These are phyloP conservation scores for Chelmon rostratus DNA, from an alignment of 2,797 vertebrate species.

Conservation along the genomic window DNA sequence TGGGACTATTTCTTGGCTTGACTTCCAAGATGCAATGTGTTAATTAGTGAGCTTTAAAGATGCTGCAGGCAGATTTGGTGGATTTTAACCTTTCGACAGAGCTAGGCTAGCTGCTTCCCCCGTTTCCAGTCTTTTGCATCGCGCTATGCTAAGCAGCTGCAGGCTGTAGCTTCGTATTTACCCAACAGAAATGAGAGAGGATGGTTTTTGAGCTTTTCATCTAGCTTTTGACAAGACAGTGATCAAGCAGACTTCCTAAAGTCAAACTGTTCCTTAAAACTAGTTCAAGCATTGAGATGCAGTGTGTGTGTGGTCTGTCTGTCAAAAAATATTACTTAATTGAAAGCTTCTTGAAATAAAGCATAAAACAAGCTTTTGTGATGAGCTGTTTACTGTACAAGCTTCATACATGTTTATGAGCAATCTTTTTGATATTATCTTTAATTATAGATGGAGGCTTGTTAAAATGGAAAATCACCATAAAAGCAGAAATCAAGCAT, in stretches of 20 bases:
- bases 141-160: neutral
- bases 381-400: neutral
- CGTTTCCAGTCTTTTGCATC: neutral
- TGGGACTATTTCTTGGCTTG: conserved; percentile 3
- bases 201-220: neutral
- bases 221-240: neutral
- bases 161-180: neutral
- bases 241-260: neutral
- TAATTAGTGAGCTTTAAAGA: conserved; percentile 38
- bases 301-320: neutral
- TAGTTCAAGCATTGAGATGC: neutral
- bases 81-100: conserved; percentile 10
- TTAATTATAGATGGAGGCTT: conserved; percentile 1
- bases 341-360: conserved; percentile 1
- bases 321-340: neutral
- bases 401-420: neutral
- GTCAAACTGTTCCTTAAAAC: neutral
- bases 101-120: neutral
- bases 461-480: conserved; percentile 3
- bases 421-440: neutral
- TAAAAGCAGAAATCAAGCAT: conserved; percentile 18
- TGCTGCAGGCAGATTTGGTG: neutral
- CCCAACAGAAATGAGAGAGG: neutral
- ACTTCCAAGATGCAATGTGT: neutral
- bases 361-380: neutral